Evolutionary conservation across 2,797 vertebrate genomes (phyloP), one percentile per base, ranked within the genome.

Genomic region (Coreius guichenoti): DNA sequence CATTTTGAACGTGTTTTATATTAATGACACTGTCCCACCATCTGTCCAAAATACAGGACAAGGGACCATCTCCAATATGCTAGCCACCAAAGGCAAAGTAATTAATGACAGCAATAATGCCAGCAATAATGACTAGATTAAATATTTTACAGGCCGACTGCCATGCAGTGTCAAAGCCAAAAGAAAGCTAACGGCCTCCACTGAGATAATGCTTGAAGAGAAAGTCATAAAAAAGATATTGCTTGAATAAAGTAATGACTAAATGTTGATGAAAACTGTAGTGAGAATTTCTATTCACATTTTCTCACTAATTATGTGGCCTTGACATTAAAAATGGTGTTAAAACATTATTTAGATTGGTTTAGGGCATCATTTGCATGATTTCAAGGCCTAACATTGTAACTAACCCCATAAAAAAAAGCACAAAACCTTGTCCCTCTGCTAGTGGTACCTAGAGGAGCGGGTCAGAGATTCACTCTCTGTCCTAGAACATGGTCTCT

Each of bases 51-150:
- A 91, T 87, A 86, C 84, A 87, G 88, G 86, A 89, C 88, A 86
- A 96, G 96, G 96, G 96, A 96, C 96, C 96, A 96, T 96, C 97
- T 95, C 95, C 97, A 98, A 97, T 97, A 96, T 97, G 97, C 96
- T 97, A 95, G 95, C 95, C 96, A 96, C 96, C 96, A 95, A 97
- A 95, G 96, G 97, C 96, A 97, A 96, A 97, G 96, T 97, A 96
- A 97, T 98, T 96, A 97, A 97, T 97, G 96, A 97, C 96, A 97
- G 95, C 96, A 96, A 97, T 96, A 96, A 96, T 97, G 96, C 96
- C 95, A 95, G 96, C 96, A 97, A 97, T 96, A 96, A 97, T 97
- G 96, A 96, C 96, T 95, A 96, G 96, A 97, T 96, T 96, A 96
- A 97, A 97, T 96, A 97, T 97, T 96, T 97, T 96, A 97, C 96